Evolutionary conservation across 2,797 vertebrate species (phyloP).

Genomic region (Cyclura pinguis): DNA sequence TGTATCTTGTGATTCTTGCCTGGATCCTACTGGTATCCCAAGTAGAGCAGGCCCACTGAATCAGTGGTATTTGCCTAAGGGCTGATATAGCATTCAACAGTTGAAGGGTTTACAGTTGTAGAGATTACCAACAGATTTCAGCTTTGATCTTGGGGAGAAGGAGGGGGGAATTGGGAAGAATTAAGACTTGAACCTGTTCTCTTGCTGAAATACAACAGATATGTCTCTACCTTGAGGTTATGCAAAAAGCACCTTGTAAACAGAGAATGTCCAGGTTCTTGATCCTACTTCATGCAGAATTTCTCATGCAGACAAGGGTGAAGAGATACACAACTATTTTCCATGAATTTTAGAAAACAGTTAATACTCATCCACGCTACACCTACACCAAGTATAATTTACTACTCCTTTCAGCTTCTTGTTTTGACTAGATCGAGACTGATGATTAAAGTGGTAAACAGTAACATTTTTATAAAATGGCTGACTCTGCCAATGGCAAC

Average conservation of each 20-base stretch:
- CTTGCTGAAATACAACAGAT: slow-evolving; percentile 22
- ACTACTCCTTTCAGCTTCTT: slow-evolving; percentile 85
- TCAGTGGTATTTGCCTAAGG: too few relatives aligned
- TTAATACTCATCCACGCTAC: slow-evolving; percentile 83
- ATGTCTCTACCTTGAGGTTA: slow-evolving; percentile 18
- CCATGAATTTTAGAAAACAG: slow-evolving; percentile 86
- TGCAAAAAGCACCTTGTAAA: slow-evolving; percentile 61
- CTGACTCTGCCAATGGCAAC: slow-evolving; percentile 86
- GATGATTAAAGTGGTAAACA: slow-evolving; percentile 86
- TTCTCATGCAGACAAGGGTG: slow-evolving; percentile 53
- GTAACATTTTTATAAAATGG: slow-evolving; percentile 86
- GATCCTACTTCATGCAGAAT: slow-evolving; percentile 66
- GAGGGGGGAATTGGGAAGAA: not conserved
- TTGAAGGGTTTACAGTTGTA: too few relatives aligned
- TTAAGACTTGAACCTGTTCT: not conserved
- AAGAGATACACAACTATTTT: slow-evolving; percentile 83
- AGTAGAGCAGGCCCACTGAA: too few relatives aligned
- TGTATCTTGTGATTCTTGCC: not conserved
- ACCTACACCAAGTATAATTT: slow-evolving; percentile 84
- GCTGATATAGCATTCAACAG: too few relatives aligned
- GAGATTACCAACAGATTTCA: too few relatives aligned
- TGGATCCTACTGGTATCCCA: too few relatives aligned
- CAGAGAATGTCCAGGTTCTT: slow-evolving; percentile 49
- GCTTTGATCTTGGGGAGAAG: not conserved
- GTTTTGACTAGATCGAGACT: slow-evolving; percentile 85